Percentiles rank a stretch among this genome's conserved stretches.
Conservation (phyloP, 2,888 invertebrate genomes). For the Parelbella ahira region DNA sequence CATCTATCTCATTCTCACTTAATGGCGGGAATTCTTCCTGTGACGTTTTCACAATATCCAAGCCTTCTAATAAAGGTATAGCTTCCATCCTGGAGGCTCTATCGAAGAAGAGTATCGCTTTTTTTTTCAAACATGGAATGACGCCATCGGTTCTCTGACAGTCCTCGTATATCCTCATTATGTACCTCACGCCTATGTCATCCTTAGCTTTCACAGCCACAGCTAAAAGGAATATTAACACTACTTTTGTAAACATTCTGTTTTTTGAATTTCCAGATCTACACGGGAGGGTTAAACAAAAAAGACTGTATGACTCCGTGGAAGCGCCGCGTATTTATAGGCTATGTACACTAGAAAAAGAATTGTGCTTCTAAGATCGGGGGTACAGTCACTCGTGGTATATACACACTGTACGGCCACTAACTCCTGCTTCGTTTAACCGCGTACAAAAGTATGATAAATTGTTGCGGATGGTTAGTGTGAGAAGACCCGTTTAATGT, state of each 20-base stretch:
- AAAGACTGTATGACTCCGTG: slow-evolving; percentile 71
- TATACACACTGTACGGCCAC: slow-evolving; percentile 26
- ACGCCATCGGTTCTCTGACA: slow-evolving; percentile 86
- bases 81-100: slow-evolving; percentile 86
- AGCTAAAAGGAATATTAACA: slow-evolving; percentile 43
- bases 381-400: slow-evolving; percentile 41
- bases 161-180: slow-evolving; percentile 88
- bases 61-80: slow-evolving; percentile 80
- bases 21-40: slow-evolving; percentile 67
- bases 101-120: slow-evolving; percentile 89
- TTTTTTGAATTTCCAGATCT: slow-evolving; percentile 43
- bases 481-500: slow-evolving; percentile 27
- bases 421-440: slow-evolving; percentile 9
- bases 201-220: slow-evolving; percentile 44
- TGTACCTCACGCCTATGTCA: slow-evolving; percentile 82
- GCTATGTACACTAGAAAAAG: slow-evolving; percentile 53
- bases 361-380: slow-evolving; percentile 51
- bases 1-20: slow-evolving; percentile 85
- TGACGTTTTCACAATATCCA: slow-evolving; percentile 82
- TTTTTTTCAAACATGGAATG: slow-evolving; percentile 88
- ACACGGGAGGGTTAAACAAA: slow-evolving; percentile 54
- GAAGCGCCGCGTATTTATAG: slow-evolving; percentile 66
- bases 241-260: slow-evolving; percentile 50
- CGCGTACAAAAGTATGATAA: slow-evolving; percentile 17
- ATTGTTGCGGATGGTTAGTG: slow-evolving; percentile 27